Evolutionary conservation across 2,888 invertebrate species (phyloP), one percentile per base, ranked within the genome.

Genomic region (Trimorus sp.): DNA sequence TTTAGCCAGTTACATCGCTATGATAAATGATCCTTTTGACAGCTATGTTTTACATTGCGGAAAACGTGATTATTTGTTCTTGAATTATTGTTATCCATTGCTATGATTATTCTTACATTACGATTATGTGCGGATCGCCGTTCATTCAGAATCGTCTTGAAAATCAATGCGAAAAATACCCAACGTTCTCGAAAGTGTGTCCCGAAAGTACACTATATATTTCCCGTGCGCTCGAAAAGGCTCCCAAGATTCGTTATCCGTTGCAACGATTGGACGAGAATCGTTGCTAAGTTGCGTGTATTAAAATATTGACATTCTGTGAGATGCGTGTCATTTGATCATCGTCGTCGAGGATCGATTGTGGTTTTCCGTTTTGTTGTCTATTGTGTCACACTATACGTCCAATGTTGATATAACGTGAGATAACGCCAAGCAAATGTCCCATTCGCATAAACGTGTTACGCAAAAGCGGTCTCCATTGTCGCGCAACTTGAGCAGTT

Each of bases 251-350:
- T 77, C 63, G 59, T 77, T 77, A 63, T 63, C 11, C 48, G 56
- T 63, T 69, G n/a, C 51, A 69, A 58, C 36, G 15, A 77, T 63
- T 69, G 68, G 69, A 76, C 63, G 48, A 77, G 37, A 69, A 63
- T 77, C 42, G 56, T 62, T 26, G 26, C 49, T 49, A 51, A 70
- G 38, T 68, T n/a, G 11, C 56, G 14, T 51, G 60, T 78, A 71
- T 62, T 79, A 79, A 79, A 79, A 79, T 79, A 79, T 79, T 79
- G 79, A 79, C 79, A 69, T 79, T 79, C 56, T 51, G 53, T 69
- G 71, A 62, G 53, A 78, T 70, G 70, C 26, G 51, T 65, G 48
- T 68, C 40, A 48, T 77, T 77, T 63, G 69, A 75, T 75, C 75
- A 68, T 60, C 68, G 75, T 75, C 60, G 45, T 65, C 37, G 40